Evolutionary conservation across 2,113 vertebrate genomes (phyloP).

Genomic region (Seriola rivoliana): DNA sequence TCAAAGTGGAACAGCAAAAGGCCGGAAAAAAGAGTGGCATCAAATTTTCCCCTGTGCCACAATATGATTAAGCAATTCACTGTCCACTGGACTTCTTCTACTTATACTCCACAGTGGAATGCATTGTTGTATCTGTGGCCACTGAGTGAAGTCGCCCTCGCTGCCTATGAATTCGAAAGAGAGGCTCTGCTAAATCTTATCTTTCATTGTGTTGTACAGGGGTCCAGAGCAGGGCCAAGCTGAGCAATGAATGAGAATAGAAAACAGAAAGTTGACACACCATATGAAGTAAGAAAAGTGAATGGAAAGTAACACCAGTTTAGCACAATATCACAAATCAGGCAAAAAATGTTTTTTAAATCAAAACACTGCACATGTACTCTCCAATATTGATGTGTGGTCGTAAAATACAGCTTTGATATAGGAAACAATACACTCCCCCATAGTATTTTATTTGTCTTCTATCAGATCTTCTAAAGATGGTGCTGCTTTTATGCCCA

Average conservation of each 20-base stretch:
- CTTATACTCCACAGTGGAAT: neutral
- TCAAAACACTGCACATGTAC: neutral
- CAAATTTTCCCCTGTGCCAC: conserved; percentile 23
- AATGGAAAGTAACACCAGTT: neutral
- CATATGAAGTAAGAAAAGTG: too few species aligned
- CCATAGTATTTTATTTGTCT: neutral
- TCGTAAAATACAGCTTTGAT: neutral
- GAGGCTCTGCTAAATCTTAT: conserved; percentile 19
- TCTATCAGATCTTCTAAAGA: neutral
- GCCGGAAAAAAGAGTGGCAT: conserved; percentile 1
- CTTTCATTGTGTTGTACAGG: conserved; percentile 23
- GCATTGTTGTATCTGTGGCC: conserved; percentile 2
- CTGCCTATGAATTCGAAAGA: conserved; percentile 36
- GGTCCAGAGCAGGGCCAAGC: neutral
- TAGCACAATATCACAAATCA: too few species aligned
- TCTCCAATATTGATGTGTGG: neutral
- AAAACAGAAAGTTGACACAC: neutral
- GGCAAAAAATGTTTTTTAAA: neutral
- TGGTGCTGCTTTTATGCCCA: neutral
- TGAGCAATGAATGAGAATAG: conserved; percentile 5
- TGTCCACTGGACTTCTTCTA: conserved; percentile 37
- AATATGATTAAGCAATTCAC: conserved; percentile 56
- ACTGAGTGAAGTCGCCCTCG: neutral
- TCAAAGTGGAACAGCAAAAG: conserved; percentile 30
- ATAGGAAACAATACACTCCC: neutral